These are phyloP conservation scores for Congeria kusceri DNA, from an alignment of 2,888 invertebrate species.

Conservation along the genomic window DNA sequence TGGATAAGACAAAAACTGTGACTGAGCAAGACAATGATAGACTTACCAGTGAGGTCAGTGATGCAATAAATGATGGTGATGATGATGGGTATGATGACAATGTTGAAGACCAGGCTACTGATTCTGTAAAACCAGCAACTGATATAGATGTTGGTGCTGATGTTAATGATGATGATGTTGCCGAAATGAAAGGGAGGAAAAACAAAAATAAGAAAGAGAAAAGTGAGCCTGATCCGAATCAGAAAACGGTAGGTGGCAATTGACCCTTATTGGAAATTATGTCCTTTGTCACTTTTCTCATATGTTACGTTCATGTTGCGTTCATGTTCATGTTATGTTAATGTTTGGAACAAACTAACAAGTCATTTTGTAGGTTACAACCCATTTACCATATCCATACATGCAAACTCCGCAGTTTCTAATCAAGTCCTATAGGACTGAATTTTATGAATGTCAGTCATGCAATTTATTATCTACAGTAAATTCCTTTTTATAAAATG, in stretches of 20 bases:
- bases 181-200: conserved; percentile 11
- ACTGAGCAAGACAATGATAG: background rate
- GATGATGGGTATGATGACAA: background rate
- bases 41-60: background rate
- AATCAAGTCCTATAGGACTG: too few species aligned
- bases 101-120: conserved; percentile 7
- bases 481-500: too few species aligned
- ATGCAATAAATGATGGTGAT: conserved; percentile 2
- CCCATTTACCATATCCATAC: too few species aligned
- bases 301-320: too few species aligned
- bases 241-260: conserved; percentile 55
- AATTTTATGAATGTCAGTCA: too few species aligned
- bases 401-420: too few species aligned
- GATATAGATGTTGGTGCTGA: conserved; percentile 3
- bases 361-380: too few species aligned
- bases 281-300: too few species aligned
- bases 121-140: conserved; percentile 1
- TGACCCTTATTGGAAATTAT: too few species aligned
- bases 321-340: too few species aligned
- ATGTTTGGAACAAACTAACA: too few species aligned
- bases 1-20: background rate
- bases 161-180: conserved; percentile 1
- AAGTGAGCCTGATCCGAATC: conserved; percentile 45
- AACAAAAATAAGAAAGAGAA: conserved; percentile 53
- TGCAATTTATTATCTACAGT: too few species aligned